Evolutionary conservation across 2,113 vertebrate species (phyloP).

Genomic region (Clarias macrocephalus): DNA sequence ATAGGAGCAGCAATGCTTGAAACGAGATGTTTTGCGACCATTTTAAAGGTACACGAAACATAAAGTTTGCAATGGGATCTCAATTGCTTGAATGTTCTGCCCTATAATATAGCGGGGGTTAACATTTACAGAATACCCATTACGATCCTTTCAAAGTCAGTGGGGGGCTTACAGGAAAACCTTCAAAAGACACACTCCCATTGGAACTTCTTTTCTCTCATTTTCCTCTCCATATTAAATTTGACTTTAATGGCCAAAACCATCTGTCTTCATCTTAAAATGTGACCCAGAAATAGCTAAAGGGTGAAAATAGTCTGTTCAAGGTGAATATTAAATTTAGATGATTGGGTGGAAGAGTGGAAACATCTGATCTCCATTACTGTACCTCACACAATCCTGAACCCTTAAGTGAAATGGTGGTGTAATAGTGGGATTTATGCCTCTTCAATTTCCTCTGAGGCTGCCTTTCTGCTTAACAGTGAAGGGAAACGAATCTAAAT

Average conservation of each 20-base stretch:
- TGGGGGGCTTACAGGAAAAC: background rate
- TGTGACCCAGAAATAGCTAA: constrained; percentile 27
- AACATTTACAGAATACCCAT: constrained; percentile 49
- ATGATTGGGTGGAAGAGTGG: constrained; percentile 11
- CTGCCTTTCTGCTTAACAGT: background rate
- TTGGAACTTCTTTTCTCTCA: constrained; percentile 8
- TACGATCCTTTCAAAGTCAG: constrained; percentile 34
- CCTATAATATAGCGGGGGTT: constrained; percentile 35
- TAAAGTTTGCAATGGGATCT: constrained; percentile 44
- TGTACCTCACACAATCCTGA: constrained; percentile 6
- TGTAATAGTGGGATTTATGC: constrained; percentile 7
- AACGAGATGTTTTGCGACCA: constrained; percentile 15
- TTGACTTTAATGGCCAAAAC: constrained; percentile 12
- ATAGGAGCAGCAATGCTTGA: constrained; percentile 44
- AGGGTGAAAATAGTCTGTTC: constrained; percentile 11
- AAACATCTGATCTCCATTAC: constrained; percentile 34
- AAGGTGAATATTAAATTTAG: constrained; percentile 37
- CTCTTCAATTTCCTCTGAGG: constrained; percentile 25
- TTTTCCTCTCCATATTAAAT: constrained; percentile 35
- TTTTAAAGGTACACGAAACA: constrained; percentile 46
- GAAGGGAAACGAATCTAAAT: constrained; percentile 3
- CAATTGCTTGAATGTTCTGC: constrained; percentile 38
- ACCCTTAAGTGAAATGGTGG: background rate
- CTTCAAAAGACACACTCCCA: constrained; percentile 28
- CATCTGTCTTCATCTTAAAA: constrained; percentile 19